Conservation (phyloP, 2,888 invertebrate species). For the Chrysolina oricalcia region DNA sequence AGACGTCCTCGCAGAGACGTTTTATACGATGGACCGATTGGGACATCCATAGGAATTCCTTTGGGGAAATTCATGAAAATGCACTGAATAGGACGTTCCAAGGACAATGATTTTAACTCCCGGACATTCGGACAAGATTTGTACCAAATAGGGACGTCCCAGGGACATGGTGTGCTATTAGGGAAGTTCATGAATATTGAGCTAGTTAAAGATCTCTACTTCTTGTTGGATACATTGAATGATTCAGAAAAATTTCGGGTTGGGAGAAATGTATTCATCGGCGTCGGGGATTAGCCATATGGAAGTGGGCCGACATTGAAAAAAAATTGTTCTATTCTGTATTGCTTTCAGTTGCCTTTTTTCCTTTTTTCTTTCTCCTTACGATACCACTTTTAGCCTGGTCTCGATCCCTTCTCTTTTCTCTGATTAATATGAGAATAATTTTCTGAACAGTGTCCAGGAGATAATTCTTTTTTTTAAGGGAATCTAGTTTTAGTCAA, state of each 20-base stretch:
- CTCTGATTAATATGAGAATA: slow-evolving; percentile 31
- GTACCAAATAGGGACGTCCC: too few relatives aligned
- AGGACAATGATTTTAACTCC: too few relatives aligned
- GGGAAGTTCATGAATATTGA: not conserved
- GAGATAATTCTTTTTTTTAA: slow-evolving; percentile 50
- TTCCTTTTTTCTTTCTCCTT: not conserved
- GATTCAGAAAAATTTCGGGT: not conserved
- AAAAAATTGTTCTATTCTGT: not conserved
- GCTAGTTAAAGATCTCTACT: slow-evolving; percentile 2
- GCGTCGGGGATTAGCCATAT: not conserved
- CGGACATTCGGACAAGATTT: too few relatives aligned
- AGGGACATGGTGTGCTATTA: too few relatives aligned
- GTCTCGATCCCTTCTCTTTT: slow-evolving; percentile 50
- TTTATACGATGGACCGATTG: too few relatives aligned
- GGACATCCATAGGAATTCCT: too few relatives aligned
- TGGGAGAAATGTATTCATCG: not conserved
- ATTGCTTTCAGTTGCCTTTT: not conserved
- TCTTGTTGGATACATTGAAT: not conserved
- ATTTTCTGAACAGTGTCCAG: slow-evolving; percentile 43
- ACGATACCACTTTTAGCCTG: slow-evolving; percentile 59
- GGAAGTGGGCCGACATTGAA: not conserved
- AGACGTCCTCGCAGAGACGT: too few relatives aligned
- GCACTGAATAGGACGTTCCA: too few relatives aligned
- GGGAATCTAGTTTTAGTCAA: slow-evolving; percentile 51
- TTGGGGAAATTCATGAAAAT: too few relatives aligned